Base-by-base conservation (phyloP, 2,888 invertebrate species). In the Eremobia ochroleuca region DNA sequence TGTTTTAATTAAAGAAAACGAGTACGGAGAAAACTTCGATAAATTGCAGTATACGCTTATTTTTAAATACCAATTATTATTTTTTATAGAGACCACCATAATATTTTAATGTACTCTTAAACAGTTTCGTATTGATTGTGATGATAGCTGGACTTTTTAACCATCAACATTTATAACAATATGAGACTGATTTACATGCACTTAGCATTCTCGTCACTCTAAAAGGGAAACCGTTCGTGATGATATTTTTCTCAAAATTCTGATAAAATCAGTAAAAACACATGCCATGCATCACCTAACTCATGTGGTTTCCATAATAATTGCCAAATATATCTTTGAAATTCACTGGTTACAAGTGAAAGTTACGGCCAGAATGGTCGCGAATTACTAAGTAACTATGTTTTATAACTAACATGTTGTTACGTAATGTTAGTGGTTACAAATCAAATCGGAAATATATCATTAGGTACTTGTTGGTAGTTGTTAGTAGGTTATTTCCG, bases 281-380 rank as follows among this genome's bases (percentile, higher is more conserved):
- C n/a, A 59, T 31, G 52, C 5, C 55, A 46, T 64, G 59, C 66
- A 59, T 70, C 81, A 62, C 85, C 52, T 25, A n/a, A 18, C 21
- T n/a, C 28, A n/a, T 70, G 76, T 76, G 71, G 9, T 71, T 5
- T 13, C 62, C 65, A 83, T 81, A 68, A 25, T 58, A 85, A 85
- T 70, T 71, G 73, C 67, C 76, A 81, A 83, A 85, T 67, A 74
- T 80, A 61, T 64, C 4, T 67, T 75, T 61, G 13, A 31, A 28
- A 85, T 85, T 73, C 82, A 49, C 13, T 31, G 52, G 43, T 65
- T 55, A 34, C 58, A 64, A 74, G 85, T 71, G 83, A 83, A 83
- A 83, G 83, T 81, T 84, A 75, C 49, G 65, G 69, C 34, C 59
- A 68, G 31, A 46, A 62, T 62, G 84, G 68, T 66, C 55, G 82